Conservation (phyloP, 1,140 invertebrate genomes). For the Euschistus heros region DNA sequence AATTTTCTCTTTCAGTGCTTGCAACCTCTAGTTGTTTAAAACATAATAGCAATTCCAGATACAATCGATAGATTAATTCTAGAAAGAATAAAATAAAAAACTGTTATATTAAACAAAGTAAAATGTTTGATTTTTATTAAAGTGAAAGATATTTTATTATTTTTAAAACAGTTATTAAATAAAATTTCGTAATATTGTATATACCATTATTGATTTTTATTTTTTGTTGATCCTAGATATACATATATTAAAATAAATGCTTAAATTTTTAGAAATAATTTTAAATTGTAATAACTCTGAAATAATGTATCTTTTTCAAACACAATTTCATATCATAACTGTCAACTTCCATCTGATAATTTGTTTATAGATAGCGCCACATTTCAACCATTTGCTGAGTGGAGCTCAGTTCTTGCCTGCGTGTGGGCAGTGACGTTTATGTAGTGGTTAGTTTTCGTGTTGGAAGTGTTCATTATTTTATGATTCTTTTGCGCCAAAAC, state of each 20-base stretch:
- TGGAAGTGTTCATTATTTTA: not conserved
- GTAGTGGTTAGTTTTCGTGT: constrained; percentile 7
- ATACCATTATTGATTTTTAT: too few species aligned
- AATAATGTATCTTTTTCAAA: too few species aligned
- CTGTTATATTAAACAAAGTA: too few species aligned
- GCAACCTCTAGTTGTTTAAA: constrained; percentile 18
- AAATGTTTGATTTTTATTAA: too few species aligned
- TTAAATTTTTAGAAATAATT: too few species aligned
- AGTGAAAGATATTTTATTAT: too few species aligned
- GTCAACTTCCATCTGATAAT: constrained; percentile 6
- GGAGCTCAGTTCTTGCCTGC: constrained; percentile 21
- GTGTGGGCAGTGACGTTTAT: constrained; percentile 17
- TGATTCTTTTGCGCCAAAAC: not conserved
- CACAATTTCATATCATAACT: too few species aligned
- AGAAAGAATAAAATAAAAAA: not conserved
- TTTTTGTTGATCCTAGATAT: too few species aligned
- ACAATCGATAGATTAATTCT: constrained; percentile 18
- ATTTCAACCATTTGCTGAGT: constrained; percentile 15
- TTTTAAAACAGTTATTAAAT: too few species aligned
- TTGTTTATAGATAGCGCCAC: constrained; percentile 14
- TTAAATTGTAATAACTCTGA: too few species aligned
- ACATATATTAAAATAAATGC: too few species aligned
- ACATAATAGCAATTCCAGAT: constrained; percentile 11
- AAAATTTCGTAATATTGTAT: too few species aligned
- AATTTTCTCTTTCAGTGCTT: constrained; percentile 20